Conservation (phyloP, 2,797 vertebrate species). For the Austrolebias charrua region DNA sequence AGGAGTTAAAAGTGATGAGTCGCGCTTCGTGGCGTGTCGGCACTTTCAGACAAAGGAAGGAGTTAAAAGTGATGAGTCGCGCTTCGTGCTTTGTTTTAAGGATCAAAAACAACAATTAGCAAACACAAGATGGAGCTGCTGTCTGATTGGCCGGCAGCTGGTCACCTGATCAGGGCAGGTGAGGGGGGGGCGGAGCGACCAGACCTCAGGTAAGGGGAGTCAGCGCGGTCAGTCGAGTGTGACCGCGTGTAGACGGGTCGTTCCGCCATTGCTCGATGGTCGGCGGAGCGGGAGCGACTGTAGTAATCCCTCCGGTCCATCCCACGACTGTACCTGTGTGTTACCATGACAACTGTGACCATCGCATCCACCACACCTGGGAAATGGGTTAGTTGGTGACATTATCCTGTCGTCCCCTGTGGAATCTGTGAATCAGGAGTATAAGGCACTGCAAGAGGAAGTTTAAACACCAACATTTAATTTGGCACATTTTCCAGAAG, state of each 20-base stretch:
- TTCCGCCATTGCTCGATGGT: slow-evolving; percentile 88
- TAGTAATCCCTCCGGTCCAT: slow-evolving; percentile 91
- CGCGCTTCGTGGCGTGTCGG: slow-evolving; percentile 9
- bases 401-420: slow-evolving; percentile 55
- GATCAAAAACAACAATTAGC: background rate
- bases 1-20: too few species aligned
- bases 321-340: slow-evolving; percentile 90
- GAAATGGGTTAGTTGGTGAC: slow-evolving; percentile 74
- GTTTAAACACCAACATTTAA: slow-evolving; percentile 2
- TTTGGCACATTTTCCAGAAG: slow-evolving; percentile 11
- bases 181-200: slow-evolving; percentile 96
- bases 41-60: background rate
- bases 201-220: slow-evolving; percentile 90
- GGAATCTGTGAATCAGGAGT: slow-evolving; percentile 67
- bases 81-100: slow-evolving; percentile 15
- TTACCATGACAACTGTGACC: slow-evolving; percentile 70
- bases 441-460: slow-evolving; percentile 2
- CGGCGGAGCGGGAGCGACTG: slow-evolving; percentile 91
- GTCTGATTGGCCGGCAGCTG: slow-evolving; percentile 56
- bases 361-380: slow-evolving; percentile 78
- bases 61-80: background rate
- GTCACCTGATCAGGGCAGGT: slow-evolving; percentile 96
- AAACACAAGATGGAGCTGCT: slow-evolving; percentile 4
- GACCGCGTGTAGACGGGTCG: slow-evolving; percentile 85
- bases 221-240: slow-evolving; percentile 89